Evolutionary conservation across 2,797 vertebrate genomes (phyloP).

Genomic region (Darevskia mixta): DNA sequence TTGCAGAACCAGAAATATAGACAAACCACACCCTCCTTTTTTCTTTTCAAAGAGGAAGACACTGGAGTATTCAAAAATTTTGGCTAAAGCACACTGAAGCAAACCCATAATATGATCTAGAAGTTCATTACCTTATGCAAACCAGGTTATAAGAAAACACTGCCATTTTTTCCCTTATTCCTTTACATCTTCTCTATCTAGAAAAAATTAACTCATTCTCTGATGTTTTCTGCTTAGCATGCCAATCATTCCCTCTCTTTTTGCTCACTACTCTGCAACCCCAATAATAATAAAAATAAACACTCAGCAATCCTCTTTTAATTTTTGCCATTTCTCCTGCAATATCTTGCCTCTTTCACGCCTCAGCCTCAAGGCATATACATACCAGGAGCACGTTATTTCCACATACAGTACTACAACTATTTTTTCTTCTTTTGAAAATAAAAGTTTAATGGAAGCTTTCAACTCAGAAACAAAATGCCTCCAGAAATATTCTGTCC

Average conservation of each 20-base stretch:
- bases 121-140: neutral
- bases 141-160: neutral
- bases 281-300: neutral
- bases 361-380: constrained; percentile 12
- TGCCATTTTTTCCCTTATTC: neutral
- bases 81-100: neutral
- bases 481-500: neutral
- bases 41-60: neutral
- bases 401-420: neutral
- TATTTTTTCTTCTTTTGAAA: neutral
- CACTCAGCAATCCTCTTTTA: neutral
- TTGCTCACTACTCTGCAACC: neutral
- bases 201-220: neutral
- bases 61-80: neutral
- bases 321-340: neutral
- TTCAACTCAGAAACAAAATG: neutral
- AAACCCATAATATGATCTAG: neutral
- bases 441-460: neutral
- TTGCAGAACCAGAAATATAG: neutral
- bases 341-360: neutral
- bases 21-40: neutral
- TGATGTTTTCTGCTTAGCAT: neutral
- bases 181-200: neutral
- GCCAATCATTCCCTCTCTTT: too few species aligned
- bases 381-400: constrained; percentile 7